These are phyloP conservation scores for Vulpes ferrilata DNA, from an alignment of 2,113 vertebrate species.

Conservation along the genomic window DNA sequence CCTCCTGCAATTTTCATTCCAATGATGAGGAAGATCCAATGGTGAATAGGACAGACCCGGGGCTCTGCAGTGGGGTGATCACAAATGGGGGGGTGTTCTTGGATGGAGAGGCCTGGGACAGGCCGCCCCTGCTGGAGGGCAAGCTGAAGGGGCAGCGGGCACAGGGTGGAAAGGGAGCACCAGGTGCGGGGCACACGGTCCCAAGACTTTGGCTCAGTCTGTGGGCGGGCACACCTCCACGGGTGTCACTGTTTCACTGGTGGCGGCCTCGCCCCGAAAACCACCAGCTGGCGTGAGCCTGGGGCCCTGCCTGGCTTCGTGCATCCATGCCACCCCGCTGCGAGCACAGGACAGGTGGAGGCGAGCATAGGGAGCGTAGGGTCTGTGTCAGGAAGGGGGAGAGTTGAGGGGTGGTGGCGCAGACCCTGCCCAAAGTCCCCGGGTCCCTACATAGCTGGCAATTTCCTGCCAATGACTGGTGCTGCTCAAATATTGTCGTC, in stretches of 20 bases:
- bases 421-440: too few species aligned
- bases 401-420: not conserved
- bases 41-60: not conserved
- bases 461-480: not conserved
- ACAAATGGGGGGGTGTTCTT: not conserved
- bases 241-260: not conserved
- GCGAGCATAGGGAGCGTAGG: too few species aligned
- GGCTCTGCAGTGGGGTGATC: not conserved
- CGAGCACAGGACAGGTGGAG: not conserved
- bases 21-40: not conserved
- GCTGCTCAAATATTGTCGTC: not conserved
- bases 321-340: not conserved
- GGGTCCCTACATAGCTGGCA: not conserved
- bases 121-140: rapidly evolving
- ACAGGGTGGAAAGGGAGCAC: rapidly evolving
- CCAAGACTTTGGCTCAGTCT: not conserved
- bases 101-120: rapidly evolving
- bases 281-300: not conserved
- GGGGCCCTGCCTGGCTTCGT: not conserved
- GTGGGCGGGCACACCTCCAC: rapidly evolving
- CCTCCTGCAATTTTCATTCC: not conserved
- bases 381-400: not conserved
- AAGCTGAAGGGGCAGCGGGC: not conserved
- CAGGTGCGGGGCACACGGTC: rapidly evolving
- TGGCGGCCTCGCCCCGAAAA: rapidly evolving